These are phyloP conservation scores for Rotaria macrura DNA, from an alignment of 2,888 invertebrate genomes.

Conservation along the genomic window DNA sequence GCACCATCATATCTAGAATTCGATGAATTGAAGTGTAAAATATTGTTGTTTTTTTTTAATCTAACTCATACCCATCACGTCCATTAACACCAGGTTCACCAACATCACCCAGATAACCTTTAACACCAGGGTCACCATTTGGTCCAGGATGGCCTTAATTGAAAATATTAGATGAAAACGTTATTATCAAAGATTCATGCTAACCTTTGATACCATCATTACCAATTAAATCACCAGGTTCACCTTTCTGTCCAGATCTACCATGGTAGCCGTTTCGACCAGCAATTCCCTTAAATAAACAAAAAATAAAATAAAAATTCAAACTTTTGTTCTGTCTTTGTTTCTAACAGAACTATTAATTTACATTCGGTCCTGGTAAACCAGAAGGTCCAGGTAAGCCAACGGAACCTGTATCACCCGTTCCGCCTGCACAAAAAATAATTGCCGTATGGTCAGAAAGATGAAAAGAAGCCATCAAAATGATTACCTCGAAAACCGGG, in stretches of 20 bases:
- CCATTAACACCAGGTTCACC: constrained; percentile 4
- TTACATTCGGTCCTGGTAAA: constrained; percentile 27
- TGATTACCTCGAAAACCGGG: background rate
- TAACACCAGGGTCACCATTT: background rate
- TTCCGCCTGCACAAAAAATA: constrained; percentile 22
- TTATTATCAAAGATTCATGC: background rate
- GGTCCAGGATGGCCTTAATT: background rate
- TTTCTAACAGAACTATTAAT: background rate
- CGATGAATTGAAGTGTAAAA: background rate
- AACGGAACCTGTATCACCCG: constrained; percentile 22
- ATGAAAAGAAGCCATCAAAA: too few species aligned
- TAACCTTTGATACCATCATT: background rate
- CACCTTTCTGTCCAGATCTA: constrained; percentile 34
- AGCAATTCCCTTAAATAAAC: constrained; percentile 27
- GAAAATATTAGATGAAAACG: background rate
- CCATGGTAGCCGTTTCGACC: constrained; percentile 37
- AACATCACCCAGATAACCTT: background rate
- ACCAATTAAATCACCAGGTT: constrained; percentile 15
- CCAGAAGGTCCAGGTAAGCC: constrained; percentile 31
- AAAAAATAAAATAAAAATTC: too few species aligned
- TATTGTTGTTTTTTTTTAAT: background rate
- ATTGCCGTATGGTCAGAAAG: too few species aligned
- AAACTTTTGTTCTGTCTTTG: too few species aligned
- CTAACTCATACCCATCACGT: background rate
- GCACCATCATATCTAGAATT: constrained; percentile 6